Base-by-base conservation (phyloP, 2,888 invertebrate species). In the Dorcus parallelipipedus region DNA sequence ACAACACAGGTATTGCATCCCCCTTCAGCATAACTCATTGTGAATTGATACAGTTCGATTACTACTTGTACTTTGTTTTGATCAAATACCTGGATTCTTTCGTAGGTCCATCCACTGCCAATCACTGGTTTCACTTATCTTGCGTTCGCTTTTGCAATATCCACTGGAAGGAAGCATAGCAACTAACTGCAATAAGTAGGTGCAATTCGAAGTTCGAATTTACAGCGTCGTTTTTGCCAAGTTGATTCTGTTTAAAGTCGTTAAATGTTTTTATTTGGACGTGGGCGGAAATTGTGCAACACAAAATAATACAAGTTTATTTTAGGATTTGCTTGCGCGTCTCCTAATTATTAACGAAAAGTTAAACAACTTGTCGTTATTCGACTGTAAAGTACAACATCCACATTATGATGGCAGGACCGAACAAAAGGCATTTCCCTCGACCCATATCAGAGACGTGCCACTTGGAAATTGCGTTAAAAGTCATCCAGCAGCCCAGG, bases 401-500 rank as follows among this genome's bases (percentile, higher is more conserved):
- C 64, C 63, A 67, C 67, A 65, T 68, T 70, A 68, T 68, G 68
- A 68, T 65, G 69, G 70, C 70, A 71, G 70, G 70, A 67, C 66
- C 63, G 64, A 75, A 76, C 76, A 76, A 76, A 76, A 76, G 76
- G 73, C 71, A 75, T 73, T 74, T 73, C 69, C 70, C 72, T 70
- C 73, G 74, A 77, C 77, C 77, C 76, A 76, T 74, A 76, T 77
- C 77, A 77, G 71, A 75, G 73, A 77, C 76, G 75, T 77, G 77
- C 76, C 76, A 77, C 75, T 76, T 76, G 69, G 72, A 77, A 76
- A 77, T 77, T 77, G 77, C 77, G 77, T 76, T 77, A 76, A 76
- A 76, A 77, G 77, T 77, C 77, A 76, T 74, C 73, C 70, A 70
- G 49, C 47, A 45, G 71, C 66, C 14, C 75, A 74, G 75, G 74